Evolutionary conservation across 2,797 vertebrate species (phyloP), one percentile per base, ranked within the genome.

Genomic region (Oceanodroma leucorhoa): DNA sequence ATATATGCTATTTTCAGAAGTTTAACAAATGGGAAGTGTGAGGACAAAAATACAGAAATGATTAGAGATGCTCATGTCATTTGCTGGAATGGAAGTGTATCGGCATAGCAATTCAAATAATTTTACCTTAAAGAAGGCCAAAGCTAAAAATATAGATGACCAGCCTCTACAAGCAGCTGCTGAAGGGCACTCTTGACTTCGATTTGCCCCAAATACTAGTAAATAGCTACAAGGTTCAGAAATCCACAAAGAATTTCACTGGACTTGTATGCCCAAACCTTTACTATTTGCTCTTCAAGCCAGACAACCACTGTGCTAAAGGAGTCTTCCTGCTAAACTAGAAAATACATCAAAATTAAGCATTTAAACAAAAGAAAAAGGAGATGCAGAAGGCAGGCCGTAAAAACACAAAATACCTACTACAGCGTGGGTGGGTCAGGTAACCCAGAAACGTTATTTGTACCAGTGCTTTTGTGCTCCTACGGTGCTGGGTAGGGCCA

Each of bases 171-270:
- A 32, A 69, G 38, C 30, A 46, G 64, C 18, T 91, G 50, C 58
- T 87, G 50, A 87, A 43, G 51, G 83, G 6, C 27, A 36, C 27
- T 13, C 1, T 19, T 58, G 64, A 29, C 40, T 85, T 87, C 38
- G 45, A 0, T 29, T 24, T 24, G 16, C 6, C 6, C 10, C 3
- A 41, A 46, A 80, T 22, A 21, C 4, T 1, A 17, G 8, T 19
- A 70, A 87, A 46, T 4, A 73, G 5, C 15, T 24, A 51, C 8
- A 30, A 71, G 32, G 15, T 41, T 82, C 43, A 83, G 30, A 92
- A 85, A 93, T 24, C 22, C 51, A 76, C 22, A 4, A 17, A n/a
- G 17, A 83, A 79, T 43, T 67, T 69, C 34, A 46, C 19, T 11
- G 38, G 26, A 62, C 14, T 24, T 73, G 6, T 1, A 9, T 1